Evolutionary conservation across 37 sponge, comb jelly and placozoan genomes (phyloP).

Genomic region (Dysidea cf. avara): DNA sequence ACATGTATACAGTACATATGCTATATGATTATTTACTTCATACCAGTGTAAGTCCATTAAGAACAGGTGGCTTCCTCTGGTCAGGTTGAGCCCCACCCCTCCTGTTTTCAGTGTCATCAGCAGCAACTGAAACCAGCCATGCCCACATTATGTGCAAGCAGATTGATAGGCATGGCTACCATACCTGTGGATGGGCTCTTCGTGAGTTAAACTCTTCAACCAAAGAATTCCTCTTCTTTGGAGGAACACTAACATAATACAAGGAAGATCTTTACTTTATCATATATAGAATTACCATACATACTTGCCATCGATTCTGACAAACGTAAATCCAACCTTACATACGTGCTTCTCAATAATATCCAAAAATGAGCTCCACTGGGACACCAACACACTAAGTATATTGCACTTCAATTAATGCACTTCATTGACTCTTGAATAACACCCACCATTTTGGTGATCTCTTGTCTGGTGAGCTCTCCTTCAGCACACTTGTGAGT

Average conservation of each 20-base stretch:
- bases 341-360: constrained; percentile 41
- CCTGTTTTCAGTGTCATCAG: constrained; percentile 71
- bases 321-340: constrained; percentile 20
- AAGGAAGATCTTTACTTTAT: neutral
- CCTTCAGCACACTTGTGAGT: neutral
- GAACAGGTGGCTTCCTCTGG: constrained; percentile 73
- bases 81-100: constrained; percentile 77
- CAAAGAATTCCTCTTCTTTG: neutral
- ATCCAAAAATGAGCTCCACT: constrained; percentile 73
- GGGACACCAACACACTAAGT: constrained; percentile 74
- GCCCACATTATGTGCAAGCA: neutral
- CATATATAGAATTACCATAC: neutral
- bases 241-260: neutral
- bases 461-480: neutral
- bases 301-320: constrained; percentile 68
- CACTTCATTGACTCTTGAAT: too few relatives aligned
- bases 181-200: neutral
- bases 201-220: neutral
- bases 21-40: neutral
- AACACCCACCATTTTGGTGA: too few relatives aligned
- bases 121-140: constrained; percentile 53
- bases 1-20: neutral
- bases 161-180: neutral
- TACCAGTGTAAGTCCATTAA: constrained; percentile 83
- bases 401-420: too few relatives aligned